Conservation (phyloP, 2,113 vertebrate species). For the Petrocephalus zakoni region DNA sequence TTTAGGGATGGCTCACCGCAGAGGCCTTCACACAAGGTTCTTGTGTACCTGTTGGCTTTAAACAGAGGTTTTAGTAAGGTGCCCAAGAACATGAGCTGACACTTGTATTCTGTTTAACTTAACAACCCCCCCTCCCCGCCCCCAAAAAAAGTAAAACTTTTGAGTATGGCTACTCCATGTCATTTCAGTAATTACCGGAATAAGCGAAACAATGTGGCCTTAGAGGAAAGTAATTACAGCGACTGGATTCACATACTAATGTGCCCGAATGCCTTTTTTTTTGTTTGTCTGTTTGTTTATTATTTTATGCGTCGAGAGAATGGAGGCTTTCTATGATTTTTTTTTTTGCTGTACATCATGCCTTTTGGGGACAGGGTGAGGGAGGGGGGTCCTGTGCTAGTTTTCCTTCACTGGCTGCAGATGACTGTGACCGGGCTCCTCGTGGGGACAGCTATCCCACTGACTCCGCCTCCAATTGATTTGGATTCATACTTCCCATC, state of each 20-base stretch:
- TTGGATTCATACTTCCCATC: background rate
- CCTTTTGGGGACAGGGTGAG: slow-evolving; percentile 10
- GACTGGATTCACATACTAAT: slow-evolving; percentile 32
- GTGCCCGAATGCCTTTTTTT: slow-evolving; percentile 47
- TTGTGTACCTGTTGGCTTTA: background rate
- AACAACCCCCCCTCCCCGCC: background rate
- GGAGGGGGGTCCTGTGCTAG: background rate
- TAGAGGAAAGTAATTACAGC: background rate
- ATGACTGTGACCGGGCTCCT: slow-evolving; percentile 35
- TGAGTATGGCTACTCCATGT: background rate
- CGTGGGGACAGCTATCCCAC: slow-evolving; percentile 24
- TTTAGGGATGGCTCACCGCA: background rate
- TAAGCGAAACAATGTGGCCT: slow-evolving; percentile 1
- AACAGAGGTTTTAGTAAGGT: background rate
- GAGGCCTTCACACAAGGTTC: background rate
- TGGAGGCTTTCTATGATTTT: background rate
- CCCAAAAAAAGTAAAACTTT: background rate
- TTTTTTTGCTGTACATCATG: slow-evolving; percentile 37
- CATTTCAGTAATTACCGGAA: background rate
- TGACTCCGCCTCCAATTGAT: background rate
- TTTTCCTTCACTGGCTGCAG: slow-evolving; percentile 39
- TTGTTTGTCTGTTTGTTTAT: slow-evolving; percentile 16
- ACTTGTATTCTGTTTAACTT: background rate
- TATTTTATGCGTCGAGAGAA: slow-evolving; percentile 23
- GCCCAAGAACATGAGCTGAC: background rate